Evolutionary conservation across 2,888 invertebrate species (phyloP), one percentile per base, ranked within the genome.

Genomic region (Bimastos eiseni): DNA sequence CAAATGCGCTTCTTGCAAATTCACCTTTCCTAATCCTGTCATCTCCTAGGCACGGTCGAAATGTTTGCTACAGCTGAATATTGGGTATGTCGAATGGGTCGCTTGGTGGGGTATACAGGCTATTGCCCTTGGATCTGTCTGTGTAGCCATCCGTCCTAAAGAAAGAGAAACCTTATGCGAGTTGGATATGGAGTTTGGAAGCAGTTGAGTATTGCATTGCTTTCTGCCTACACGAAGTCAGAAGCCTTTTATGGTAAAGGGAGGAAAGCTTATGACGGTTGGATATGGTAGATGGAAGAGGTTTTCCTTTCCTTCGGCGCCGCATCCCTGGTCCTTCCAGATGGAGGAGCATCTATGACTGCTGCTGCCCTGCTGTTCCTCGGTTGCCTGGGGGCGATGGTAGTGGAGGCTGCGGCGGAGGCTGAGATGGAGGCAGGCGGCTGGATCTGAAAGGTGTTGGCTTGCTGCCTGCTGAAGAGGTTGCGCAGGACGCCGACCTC

Each of bases 401-500:
- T 8, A 24, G 49, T 6, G 70, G 30, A 2, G 70, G 70, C 24
- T 24, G 24, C 55, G 55, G 55, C 30, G 55, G 24, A 5, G 6
- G 19, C 89, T 0, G 90, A n/a, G 21, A n/a, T 19, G 30, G 41
- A 30, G 21, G 88, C 33, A 19, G 89, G 89, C 37, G 92, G 92
- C 38, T 91, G 91, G 33, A 92, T 91, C 44, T 91, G 91, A 24
- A 92, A 90, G 21, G 91, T 91, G 89, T 90, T 92, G 15, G 90
- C 70, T 90, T 91, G 91, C 89, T 92, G 92, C 89, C 91, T 91
- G 49, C 90, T 92, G 33, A 92, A 92, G n/a, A 92, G 41, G 37
- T 70, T 91, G n/a, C 91, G 41, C 24, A 92, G 83, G 21, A 55
- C 89, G 33, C 92, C 91, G 84, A 92, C 92, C 89, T 92, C 92